Base-by-base conservation (phyloP, 1,140 invertebrate genomes). In the Bombus fervidus region DNA sequence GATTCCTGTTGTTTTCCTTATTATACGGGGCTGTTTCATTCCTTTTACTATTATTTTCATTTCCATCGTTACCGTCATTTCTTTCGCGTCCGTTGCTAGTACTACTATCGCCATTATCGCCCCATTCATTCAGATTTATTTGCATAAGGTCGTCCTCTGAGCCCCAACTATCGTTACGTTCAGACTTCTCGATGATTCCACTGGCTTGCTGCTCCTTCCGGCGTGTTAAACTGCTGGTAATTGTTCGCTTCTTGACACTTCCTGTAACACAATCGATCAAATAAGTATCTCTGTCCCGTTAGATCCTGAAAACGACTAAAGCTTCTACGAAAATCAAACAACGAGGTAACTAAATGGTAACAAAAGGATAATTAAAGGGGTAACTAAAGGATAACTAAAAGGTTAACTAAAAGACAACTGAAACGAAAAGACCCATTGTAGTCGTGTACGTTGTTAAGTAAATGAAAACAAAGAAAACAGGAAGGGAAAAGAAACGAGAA, bases 11-110 rank as follows among this genome's bases (percentile, higher is more conserved):
- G 18, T 53, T 53, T 2, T 53, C 47, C 18, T 22, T 22, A 53
- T 53, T 22, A 0, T 0, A 22, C 47, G 0, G 18, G 1, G 8
- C 18, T 22, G 18, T 22, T 22, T 0, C 0, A 8, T 2, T 22
- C 47, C 47, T 22, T 53, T 8, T 2, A 22, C 18, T 53, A 22
- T 18, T 8, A 22, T 22, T 22, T 53, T 22, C 47, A 53, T 53
- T 22, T 6, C 6, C 47, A 22, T 18, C 5, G 5, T 53, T 53
- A 8, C 1, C 47, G 0, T 53, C 5, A 8, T 53, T 53, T 22
- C 47, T 22, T 53, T 22, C 18, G 47, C 6, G 5, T 6, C 6
- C 1, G 18, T 0, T 53, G 6, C 0, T 22, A 53, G 5, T 22
- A 53, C 0, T 53, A 53, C 0, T 2, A 53, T 22, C 18, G 18